A percentile compares a stretch with the other conserved stretches of the same genome.
phyloP scores from a whole-genome alignment of 2,888 invertebrate species.

The Embidobia sp. region DNA sequence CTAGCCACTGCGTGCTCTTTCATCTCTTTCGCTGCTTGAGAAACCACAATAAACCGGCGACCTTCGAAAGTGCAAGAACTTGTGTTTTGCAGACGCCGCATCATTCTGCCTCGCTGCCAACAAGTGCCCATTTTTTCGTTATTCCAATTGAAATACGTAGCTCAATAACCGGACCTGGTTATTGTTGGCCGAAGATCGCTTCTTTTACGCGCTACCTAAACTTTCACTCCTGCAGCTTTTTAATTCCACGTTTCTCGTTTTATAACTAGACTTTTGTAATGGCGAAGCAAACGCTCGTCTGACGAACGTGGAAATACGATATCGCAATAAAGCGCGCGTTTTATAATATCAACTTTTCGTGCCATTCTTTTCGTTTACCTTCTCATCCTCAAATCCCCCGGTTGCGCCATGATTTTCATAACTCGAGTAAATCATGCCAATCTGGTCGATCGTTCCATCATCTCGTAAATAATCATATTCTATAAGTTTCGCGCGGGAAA shows the following conservation, averaged over 20 bases:
- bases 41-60: constrained; percentile 62
- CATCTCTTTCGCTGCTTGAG: constrained; percentile 60
- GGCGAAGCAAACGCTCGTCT: too few relatives aligned
- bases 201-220: constrained; percentile 7
- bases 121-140: constrained; percentile 46
- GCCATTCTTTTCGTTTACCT: constrained; percentile 21
- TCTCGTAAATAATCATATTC: constrained; percentile 35
- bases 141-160: constrained; percentile 43
- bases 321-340: too few relatives aligned
- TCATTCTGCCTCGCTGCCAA: constrained; percentile 26
- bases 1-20: constrained; percentile 64
- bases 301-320: too few relatives aligned
- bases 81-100: constrained; percentile 63
- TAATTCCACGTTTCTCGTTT: too few relatives aligned
- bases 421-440: constrained; percentile 27
- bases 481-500: constrained; percentile 11
- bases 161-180: constrained; percentile 30
- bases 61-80: constrained; percentile 67
- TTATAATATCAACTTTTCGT: too few relatives aligned
- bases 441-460: constrained; percentile 18
- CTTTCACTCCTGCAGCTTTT: neutral
- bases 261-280: too few relatives aligned
- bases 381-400: neutral
- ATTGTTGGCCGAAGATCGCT: constrained; percentile 24
- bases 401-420: constrained; percentile 29